Percentiles rank a stretch among this genome's conserved stretches.
phyloP scores from a whole-genome alignment of 2,888 invertebrate genomes.

The Eupithecia subumbrata region DNA sequence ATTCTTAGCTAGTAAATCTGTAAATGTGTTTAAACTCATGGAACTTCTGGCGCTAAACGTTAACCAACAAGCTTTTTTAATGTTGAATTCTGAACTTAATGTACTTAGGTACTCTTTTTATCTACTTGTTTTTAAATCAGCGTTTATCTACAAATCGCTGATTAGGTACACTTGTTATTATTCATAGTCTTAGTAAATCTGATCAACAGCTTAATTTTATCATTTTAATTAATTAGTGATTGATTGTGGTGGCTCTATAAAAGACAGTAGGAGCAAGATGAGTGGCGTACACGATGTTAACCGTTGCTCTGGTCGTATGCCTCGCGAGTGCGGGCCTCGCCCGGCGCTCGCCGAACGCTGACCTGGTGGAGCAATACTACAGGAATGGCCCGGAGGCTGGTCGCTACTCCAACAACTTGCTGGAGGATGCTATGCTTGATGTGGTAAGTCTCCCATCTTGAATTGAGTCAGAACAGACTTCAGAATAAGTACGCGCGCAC shows the following conservation, averaged over 20 bases:
- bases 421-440: constrained; percentile 59
- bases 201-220: constrained; percentile 32
- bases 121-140: background rate
- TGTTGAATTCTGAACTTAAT: too few relatives aligned
- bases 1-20: too few relatives aligned
- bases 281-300: constrained; percentile 35
- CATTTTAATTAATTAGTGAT: constrained; percentile 14
- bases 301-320: constrained; percentile 37
- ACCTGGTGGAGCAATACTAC: constrained; percentile 48
- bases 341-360: constrained; percentile 52
- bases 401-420: constrained; percentile 52
- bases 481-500: background rate
- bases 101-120: too few relatives aligned
- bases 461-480: background rate
- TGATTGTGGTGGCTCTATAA: constrained; percentile 35
- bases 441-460: constrained; percentile 51
- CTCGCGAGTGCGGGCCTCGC: constrained; percentile 30
- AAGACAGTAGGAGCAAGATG: constrained; percentile 9
- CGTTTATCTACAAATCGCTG: background rate
- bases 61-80: too few relatives aligned
- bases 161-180: background rate
- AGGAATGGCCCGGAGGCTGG: constrained; percentile 39
- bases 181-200: constrained; percentile 16
- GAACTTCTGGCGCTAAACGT: too few relatives aligned
- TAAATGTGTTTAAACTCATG: too few relatives aligned